These are phyloP conservation scores for Tachuris rubrigastra DNA, from an alignment of 2,113 vertebrate species.

Conservation along the genomic window DNA sequence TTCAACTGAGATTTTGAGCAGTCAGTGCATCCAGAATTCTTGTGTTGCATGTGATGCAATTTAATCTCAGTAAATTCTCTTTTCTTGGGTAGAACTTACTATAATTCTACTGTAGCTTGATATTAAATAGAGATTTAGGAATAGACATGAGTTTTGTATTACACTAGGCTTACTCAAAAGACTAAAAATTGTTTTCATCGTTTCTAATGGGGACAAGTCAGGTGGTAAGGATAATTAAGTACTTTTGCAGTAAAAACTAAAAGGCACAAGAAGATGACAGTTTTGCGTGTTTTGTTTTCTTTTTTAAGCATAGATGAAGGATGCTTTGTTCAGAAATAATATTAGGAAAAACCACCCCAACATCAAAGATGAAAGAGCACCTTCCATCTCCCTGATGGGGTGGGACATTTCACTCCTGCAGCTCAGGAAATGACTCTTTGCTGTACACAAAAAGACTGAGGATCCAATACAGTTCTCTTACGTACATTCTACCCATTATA, in stretches of 20 bases:
- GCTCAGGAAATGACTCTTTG: not conserved
- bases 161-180: not conserved
- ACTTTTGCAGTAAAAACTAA: not conserved
- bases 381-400: not conserved
- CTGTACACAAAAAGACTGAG: not conserved
- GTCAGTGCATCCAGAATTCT: not conserved
- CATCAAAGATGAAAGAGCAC: not conserved
- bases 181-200: not conserved
- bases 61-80: not conserved
- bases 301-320: not conserved
- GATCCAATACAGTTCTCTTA: not conserved
- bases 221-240: not conserved
- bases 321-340: not conserved
- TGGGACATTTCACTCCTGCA: not conserved
- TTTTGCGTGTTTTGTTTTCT: not conserved
- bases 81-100: not conserved
- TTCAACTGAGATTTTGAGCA: not conserved
- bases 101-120: not conserved
- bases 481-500: not conserved
- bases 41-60: not conserved
- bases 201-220: not conserved
- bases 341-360: not conserved
- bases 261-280: not conserved
- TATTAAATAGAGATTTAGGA: not conserved
- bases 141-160: not conserved